Evolutionary conservation across 1,140 invertebrate genomes (phyloP).

Genomic region (Spodoptera frugiperda): DNA sequence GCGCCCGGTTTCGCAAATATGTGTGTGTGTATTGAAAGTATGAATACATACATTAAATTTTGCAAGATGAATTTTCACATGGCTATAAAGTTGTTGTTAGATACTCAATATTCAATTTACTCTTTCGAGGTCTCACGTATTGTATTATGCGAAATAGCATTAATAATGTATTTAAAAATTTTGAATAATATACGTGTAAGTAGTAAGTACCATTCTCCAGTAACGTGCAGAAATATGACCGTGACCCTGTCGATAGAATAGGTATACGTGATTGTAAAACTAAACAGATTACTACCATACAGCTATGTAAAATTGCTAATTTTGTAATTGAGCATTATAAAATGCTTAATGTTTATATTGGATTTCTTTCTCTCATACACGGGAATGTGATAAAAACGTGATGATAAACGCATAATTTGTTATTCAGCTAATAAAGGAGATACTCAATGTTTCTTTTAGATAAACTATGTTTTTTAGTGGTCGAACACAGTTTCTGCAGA

Average conservation of each 20-base stretch:
- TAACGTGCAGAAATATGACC: not conserved
- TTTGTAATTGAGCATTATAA: constrained; percentile 12
- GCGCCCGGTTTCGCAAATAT: constrained; percentile 56
- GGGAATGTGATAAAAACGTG: too few relatives aligned
- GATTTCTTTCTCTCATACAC: not conserved
- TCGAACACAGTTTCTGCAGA: not conserved
- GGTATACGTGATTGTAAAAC: not conserved
- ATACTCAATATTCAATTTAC: not conserved
- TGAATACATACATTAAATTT: constrained; percentile 53
- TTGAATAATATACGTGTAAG: not conserved
- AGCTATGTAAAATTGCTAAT: constrained; percentile 13
- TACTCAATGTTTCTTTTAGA: too few relatives aligned
- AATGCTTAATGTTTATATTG: not conserved
- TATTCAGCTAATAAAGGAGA: too few relatives aligned
- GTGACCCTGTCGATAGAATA: constrained; percentile 4
- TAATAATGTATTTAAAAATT: not conserved
- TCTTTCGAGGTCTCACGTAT: not conserved
- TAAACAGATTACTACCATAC: constrained; percentile 24
- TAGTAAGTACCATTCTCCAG: not conserved
- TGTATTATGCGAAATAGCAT: not conserved
- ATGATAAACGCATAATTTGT: too few relatives aligned
- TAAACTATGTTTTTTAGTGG: too few relatives aligned
- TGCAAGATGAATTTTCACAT: constrained; percentile 27
- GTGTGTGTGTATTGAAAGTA: constrained; percentile 45
- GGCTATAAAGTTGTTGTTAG: constrained; percentile 10